These are phyloP conservation scores for Molossus alvarezi DNA, from an alignment of 2,797 vertebrate species.

Conservation along the genomic window DNA sequence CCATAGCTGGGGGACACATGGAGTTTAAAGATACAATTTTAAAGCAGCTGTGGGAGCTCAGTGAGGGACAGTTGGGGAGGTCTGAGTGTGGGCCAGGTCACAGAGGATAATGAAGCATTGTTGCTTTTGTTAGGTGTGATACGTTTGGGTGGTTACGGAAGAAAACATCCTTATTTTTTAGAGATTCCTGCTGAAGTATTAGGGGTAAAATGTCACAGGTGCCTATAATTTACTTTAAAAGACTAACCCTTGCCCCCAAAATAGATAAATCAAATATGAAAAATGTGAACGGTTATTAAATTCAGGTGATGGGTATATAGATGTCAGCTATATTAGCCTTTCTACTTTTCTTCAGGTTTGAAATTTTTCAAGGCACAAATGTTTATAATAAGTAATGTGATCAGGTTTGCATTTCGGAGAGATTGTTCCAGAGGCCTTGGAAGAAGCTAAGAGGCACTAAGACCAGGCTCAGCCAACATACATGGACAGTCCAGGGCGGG, in stretches of 20 bases:
- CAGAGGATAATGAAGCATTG: background rate
- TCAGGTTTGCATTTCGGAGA: background rate
- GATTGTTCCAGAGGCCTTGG: background rate
- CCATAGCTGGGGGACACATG: background rate
- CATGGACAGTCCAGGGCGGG: background rate
- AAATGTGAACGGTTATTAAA: background rate
- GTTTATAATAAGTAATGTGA: background rate
- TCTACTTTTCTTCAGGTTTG: constrained; percentile 1
- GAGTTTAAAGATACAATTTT: background rate
- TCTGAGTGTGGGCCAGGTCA: rapidly evolving
- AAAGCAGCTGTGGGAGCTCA: background rate
- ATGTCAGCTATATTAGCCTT: background rate
- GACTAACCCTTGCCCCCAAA: background rate
- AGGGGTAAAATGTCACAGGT: background rate
- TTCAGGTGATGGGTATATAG: background rate
- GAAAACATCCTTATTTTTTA: background rate
- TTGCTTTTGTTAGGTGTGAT: background rate
- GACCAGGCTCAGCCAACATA: too few relatives aligned
- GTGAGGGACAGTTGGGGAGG: background rate
- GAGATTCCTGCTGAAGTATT: background rate
- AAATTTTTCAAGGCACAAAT: constrained; percentile 31
- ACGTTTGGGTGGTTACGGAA: background rate
- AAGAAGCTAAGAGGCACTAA: background rate
- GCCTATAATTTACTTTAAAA: background rate
- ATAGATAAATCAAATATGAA: background rate